Conservation (phyloP, 2,113 vertebrate species). For the Elaphurus davidianus region DNA sequence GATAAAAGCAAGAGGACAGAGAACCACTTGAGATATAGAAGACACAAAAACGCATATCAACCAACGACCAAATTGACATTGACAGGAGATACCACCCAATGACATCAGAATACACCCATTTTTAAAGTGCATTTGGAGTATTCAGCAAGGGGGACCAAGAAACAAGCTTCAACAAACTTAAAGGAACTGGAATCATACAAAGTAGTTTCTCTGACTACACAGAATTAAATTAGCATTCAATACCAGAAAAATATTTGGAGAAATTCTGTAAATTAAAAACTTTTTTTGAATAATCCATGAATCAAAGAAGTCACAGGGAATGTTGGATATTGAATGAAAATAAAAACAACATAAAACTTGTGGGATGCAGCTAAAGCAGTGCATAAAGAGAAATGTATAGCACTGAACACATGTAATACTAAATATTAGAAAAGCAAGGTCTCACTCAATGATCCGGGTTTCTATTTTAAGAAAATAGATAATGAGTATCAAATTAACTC, state of each 20-base stretch:
- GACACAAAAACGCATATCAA: not conserved
- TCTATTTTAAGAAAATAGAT: not conserved
- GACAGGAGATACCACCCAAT: not conserved
- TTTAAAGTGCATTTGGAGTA: not conserved
- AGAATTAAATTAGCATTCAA: not conserved
- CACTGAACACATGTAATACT: not conserved
- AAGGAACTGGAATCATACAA: not conserved
- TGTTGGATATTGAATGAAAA: not conserved
- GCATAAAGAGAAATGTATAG: not conserved
- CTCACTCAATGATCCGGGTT: not conserved
- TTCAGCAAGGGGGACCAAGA: not conserved
- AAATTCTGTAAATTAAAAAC: not conserved
- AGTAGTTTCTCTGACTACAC: not conserved
- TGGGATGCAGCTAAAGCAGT: not conserved
- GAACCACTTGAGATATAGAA: not conserved
- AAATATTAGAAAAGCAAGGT: not conserved
- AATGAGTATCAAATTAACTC: not conserved
- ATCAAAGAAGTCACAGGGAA: not conserved
- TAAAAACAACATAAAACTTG: not conserved
- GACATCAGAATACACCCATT: not conserved
- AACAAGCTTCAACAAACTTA: not conserved
- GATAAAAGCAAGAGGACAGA: not conserved
- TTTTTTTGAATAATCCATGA: not conserved
- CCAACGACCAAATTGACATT: not conserved
- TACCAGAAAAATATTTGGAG: not conserved